These are phyloP conservation scores for Hylaeus anthracinus DNA, from an alignment of 1,140 invertebrate genomes.

Conservation along the genomic window DNA sequence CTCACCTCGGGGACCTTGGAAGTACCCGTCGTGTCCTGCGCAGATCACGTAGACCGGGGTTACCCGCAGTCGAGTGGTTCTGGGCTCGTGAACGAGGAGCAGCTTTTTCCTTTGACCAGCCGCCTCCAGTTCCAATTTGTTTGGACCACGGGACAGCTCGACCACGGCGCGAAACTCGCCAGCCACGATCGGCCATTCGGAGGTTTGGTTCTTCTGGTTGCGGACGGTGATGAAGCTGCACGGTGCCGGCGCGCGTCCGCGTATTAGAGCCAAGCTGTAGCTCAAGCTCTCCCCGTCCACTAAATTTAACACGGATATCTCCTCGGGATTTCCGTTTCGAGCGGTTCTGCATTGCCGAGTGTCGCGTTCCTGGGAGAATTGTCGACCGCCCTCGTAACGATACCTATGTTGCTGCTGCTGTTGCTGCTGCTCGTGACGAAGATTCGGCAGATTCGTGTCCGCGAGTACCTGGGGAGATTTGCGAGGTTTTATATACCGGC, in stretches of 20 bases:
- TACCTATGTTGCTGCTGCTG: constrained; percentile 7
- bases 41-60: constrained; percentile 89
- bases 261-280: constrained; percentile 76
- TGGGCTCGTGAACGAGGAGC: constrained; percentile 73
- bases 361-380: constrained; percentile 1
- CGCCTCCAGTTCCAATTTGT: constrained; percentile 75
- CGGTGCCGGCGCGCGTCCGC: constrained; percentile 67
- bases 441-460: constrained; percentile 62
- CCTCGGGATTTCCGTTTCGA: constrained; percentile 68
- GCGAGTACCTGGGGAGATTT: constrained; percentile 69
- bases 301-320: constrained; percentile 73
- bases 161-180: constrained; percentile 76
- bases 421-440: constrained; percentile 52
- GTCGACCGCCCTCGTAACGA: background rate
- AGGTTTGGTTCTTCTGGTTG: constrained; percentile 65
- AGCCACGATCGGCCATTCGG: constrained; percentile 76
- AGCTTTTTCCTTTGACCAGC: constrained; percentile 69
- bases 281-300: constrained; percentile 73
- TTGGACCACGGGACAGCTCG: constrained; percentile 71
- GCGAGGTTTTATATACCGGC: constrained; percentile 1
- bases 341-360: constrained; percentile 49
- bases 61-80: constrained; percentile 78
- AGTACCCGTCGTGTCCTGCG: constrained; percentile 88
- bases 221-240: constrained; percentile 72
- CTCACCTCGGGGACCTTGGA: constrained; percentile 85